Percentiles rank a stretch among this genome's conserved stretches.
Evolutionary conservation across 2,113 vertebrate species (phyloP).

Genomic region (Leptocoma aspasia): DNA sequence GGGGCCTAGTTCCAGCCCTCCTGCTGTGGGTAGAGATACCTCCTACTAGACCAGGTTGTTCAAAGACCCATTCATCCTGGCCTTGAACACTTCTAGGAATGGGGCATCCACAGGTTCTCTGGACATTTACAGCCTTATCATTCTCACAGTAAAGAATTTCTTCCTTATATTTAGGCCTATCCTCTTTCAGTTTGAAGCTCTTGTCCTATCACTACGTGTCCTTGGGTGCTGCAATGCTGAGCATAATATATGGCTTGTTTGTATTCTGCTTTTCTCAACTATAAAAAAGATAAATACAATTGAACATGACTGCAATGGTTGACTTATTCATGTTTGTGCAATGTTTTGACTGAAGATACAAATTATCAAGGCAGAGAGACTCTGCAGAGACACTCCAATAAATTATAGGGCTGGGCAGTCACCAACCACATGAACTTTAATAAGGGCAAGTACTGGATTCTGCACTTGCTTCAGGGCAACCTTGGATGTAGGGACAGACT

Average conservation of each 20-base stretch:
- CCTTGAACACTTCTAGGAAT: not conserved
- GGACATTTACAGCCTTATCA: not conserved
- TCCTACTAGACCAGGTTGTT: not conserved
- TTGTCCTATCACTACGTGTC: not conserved
- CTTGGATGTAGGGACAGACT: rapidly evolving
- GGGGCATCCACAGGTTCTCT: not conserved
- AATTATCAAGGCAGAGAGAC: not conserved
- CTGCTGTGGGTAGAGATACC: not conserved
- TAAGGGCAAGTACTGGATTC: not conserved
- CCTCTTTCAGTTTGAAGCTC: not conserved
- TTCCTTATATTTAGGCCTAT: not conserved
- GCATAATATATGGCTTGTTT: not conserved
- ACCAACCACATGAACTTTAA: not conserved
- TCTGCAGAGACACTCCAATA: not conserved
- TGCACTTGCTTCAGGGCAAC: not conserved
- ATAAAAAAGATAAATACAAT: not conserved
- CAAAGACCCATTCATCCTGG: not conserved
- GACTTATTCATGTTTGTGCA: not conserved
- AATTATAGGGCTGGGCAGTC: not conserved
- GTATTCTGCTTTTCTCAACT: not conserved
- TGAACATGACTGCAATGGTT: not conserved
- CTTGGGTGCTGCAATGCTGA: not conserved
- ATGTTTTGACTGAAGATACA: not conserved
- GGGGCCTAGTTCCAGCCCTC: not conserved
- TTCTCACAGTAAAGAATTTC: not conserved